Conservation (phyloP, 2,113 vertebrate species). For the Gadus macrocephalus region DNA sequence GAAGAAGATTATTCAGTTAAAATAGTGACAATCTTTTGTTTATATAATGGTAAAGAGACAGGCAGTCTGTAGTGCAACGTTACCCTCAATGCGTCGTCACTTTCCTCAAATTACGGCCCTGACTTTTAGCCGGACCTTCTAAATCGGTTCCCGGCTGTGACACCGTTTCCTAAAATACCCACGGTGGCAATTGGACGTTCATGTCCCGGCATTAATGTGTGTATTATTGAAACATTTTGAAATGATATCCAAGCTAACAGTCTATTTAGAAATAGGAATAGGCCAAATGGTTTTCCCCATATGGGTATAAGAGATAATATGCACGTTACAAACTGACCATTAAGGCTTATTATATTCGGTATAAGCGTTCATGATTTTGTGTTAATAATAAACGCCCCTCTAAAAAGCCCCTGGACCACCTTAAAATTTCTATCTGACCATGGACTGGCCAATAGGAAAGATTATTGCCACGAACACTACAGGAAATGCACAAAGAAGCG, state of each 20-base stretch:
- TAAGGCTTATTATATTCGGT: too few relatives aligned
- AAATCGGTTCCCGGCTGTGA: constrained; percentile 30
- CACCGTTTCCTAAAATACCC: constrained; percentile 58
- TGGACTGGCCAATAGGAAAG: constrained; percentile 22
- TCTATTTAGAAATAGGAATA: too few relatives aligned
- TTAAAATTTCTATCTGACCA: constrained; percentile 17
- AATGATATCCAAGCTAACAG: too few relatives aligned
- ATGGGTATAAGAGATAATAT: too few relatives aligned
- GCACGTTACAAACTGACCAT: too few relatives aligned
- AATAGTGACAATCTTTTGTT: too few relatives aligned
- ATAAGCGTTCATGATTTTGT: too few relatives aligned
- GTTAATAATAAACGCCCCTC: not conserved
- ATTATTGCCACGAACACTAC: not conserved
- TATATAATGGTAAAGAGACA: too few relatives aligned
- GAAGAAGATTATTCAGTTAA: too few relatives aligned
- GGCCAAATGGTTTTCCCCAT: too few relatives aligned
- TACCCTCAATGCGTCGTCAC: not conserved
- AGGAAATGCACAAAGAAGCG: constrained; percentile 20
- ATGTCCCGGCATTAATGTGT: constrained; percentile 42
- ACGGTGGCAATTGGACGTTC: constrained; percentile 34
- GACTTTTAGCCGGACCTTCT: constrained; percentile 26
- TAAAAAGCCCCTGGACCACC: constrained; percentile 16
- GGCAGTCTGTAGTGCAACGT: too few relatives aligned
- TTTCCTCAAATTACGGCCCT: not conserved
- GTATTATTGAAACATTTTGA: too few relatives aligned